Conservation (phyloP, 1,140 invertebrate genomes). For the Apis laboriosa region DNA sequence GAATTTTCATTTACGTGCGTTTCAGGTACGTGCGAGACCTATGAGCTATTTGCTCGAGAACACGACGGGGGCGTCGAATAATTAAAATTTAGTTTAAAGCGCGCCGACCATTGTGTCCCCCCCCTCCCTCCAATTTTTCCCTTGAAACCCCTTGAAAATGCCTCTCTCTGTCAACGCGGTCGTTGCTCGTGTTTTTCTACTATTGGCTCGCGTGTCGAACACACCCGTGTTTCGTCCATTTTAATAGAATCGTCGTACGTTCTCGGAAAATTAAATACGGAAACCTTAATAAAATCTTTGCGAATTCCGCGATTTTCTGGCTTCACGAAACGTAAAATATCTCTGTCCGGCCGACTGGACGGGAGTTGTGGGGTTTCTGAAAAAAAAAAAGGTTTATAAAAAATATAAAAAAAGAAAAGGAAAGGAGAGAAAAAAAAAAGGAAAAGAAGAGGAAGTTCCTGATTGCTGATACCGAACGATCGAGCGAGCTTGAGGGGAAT, state of each 20-base stretch:
- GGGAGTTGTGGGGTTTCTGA: slow-evolving; percentile 53
- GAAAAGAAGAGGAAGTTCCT: slow-evolving; percentile 15
- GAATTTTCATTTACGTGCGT: background rate
- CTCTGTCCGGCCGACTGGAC: slow-evolving; percentile 47
- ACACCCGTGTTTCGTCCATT: background rate
- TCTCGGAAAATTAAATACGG: slow-evolving; percentile 58
- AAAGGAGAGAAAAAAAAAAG: slow-evolving; percentile 25
- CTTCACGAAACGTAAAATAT: slow-evolving; percentile 76
- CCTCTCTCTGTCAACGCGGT: slow-evolving; percentile 8
- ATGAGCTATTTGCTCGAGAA: background rate
- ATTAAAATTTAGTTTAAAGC: slow-evolving; percentile 17
- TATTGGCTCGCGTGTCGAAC: background rate
- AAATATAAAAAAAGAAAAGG: background rate
- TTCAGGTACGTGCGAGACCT: background rate
- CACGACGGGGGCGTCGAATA: background rate
- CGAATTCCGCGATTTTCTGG: slow-evolving; percentile 67
- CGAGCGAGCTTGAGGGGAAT: slow-evolving; percentile 37
- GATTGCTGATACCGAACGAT: slow-evolving; percentile 34
- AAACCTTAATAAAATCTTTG: slow-evolving; percentile 62
- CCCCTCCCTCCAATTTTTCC: background rate
- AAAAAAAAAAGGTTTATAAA: slow-evolving; percentile 19
- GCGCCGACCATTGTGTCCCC: too few species aligned
- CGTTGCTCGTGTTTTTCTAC: background rate
- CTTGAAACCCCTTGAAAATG: slow-evolving; percentile 52
- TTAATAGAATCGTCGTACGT: slow-evolving; percentile 5